Base-by-base conservation (phyloP, 2,888 invertebrate genomes). In the Conistra vaccinii region DNA sequence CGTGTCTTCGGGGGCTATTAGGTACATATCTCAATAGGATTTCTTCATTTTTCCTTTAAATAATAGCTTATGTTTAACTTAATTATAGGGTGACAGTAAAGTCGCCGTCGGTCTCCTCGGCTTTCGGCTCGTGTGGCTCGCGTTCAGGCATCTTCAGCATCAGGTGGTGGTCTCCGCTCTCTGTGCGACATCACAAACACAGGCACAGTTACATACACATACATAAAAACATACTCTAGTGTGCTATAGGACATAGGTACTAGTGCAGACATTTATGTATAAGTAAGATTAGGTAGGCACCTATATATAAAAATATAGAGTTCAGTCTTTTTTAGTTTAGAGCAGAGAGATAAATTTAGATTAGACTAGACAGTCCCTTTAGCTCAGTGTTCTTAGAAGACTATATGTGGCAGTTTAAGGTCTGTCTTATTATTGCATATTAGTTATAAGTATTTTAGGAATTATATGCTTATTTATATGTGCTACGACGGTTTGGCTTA, bases 151-250 rank as follows among this genome's bases (percentile, higher is more conserved):
- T 91, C 92, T 95, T 96, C 90, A 95, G 89, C 83, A 94, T 91
- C 89, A 96, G 86, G 79, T 91, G 92, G 58, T 90, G 93, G 75
- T 96, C 96, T 83, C 93, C 91, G 88, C 96, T 96, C 89, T 96
- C 96, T 96, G 96, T 87, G 87, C 91, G 91, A 94, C 94, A 94
- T 90, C 93, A 95, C 94, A 95, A 93, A 93, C 88, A 93, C 89
- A 91, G 76, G 87, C 88, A 92, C 88, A 91, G 82, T 90, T 85
- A 92, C 87, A 89, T 80, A 89, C 80, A 91, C 77, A 87, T 84
- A 90, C 71, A 81, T 75, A 81, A 73, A 71, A 76, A 80, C 74
- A 74, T 78, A 86, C 58, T 75, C 69, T 68, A 74, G 74, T 76
- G 63, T 73, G 80, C 80, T 66, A 35, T 29, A 23, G 20, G 55